Conservation (phyloP, 2,797 vertebrate genomes). For the Alectoris magna region DNA sequence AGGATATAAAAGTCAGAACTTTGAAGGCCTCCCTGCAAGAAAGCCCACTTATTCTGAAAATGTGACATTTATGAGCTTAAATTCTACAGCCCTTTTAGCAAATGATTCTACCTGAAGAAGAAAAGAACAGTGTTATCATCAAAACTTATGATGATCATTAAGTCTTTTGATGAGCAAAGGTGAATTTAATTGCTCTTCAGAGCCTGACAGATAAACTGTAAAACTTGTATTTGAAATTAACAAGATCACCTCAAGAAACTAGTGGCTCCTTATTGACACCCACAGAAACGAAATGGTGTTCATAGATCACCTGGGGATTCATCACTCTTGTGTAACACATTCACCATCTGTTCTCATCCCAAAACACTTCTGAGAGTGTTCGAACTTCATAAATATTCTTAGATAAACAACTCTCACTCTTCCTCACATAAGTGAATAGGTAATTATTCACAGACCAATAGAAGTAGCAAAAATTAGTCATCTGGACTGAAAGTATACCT, state of each 20-base stretch:
- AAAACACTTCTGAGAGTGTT: background rate
- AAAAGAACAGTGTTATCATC: constrained; percentile 40
- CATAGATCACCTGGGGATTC: constrained; percentile 11
- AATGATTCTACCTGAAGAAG: constrained; percentile 16
- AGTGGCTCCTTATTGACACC: background rate
- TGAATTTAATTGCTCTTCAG: constrained; percentile 57
- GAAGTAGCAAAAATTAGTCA: background rate
- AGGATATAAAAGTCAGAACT: background rate
- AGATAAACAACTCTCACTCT: background rate
- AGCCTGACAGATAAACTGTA: constrained; percentile 48
- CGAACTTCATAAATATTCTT: constrained; percentile 43
- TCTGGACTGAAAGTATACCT: background rate
- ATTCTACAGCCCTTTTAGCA: background rate
- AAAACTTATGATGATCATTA: constrained; percentile 59
- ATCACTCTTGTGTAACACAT: constrained; percentile 12
- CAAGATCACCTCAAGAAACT: constrained; percentile 37
- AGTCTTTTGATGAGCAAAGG: constrained; percentile 56
- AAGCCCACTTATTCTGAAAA: background rate
- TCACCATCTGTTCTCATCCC: constrained; percentile 40
- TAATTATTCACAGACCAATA: background rate
- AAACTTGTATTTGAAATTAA: constrained; percentile 50
- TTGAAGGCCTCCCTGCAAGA: background rate
- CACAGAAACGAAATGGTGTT: constrained; percentile 8
- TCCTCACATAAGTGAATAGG: background rate
- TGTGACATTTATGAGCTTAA: constrained; percentile 18